These are phyloP conservation scores for Teleiodes luculella DNA, from an alignment of 2,888 invertebrate genomes.

Conservation along the genomic window DNA sequence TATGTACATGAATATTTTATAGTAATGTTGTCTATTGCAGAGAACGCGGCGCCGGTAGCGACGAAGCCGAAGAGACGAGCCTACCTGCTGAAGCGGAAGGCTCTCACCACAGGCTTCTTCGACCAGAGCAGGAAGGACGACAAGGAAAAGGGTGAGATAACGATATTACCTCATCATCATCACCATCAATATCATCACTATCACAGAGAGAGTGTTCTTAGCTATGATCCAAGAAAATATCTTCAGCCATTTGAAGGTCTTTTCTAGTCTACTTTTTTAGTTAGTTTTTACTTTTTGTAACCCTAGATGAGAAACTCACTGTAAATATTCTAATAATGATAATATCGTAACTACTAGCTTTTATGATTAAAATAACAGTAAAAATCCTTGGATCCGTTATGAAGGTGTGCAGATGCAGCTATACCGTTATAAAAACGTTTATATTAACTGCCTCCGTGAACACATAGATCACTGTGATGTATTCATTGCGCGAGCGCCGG, in stretches of 20 bases:
- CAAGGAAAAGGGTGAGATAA: slow-evolving; percentile 82
- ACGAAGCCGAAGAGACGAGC: slow-evolving; percentile 87
- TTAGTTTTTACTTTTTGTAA: too few species aligned
- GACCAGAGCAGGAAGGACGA: slow-evolving; percentile 84
- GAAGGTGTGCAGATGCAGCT: slow-evolving; percentile 22
- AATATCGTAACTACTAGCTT: too few species aligned
- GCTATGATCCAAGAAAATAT: too few species aligned
- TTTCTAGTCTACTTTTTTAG: too few species aligned
- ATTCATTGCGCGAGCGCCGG: slow-evolving; percentile 24
- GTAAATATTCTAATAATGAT: too few species aligned
- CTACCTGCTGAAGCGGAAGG: slow-evolving; percentile 90
- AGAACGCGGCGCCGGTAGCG: slow-evolving; percentile 59
- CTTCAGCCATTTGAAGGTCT: too few species aligned
- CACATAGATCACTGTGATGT: slow-evolving; percentile 30
- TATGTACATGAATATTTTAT: too few species aligned
- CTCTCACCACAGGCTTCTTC: slow-evolving; percentile 92
- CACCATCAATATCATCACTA: too few species aligned
- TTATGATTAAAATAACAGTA: background rate
- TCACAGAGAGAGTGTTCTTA: too few species aligned
- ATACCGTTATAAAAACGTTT: slow-evolving; percentile 21
- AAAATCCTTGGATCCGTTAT: background rate
- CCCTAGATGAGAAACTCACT: too few species aligned
- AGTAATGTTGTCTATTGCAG: slow-evolving; percentile 36
- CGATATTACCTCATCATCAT: too few species aligned
- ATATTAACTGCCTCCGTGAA: slow-evolving; percentile 15